phyloP scores from a whole-genome alignment of 2,888 invertebrate genomes.

The Epirrhoe alternata region DNA sequence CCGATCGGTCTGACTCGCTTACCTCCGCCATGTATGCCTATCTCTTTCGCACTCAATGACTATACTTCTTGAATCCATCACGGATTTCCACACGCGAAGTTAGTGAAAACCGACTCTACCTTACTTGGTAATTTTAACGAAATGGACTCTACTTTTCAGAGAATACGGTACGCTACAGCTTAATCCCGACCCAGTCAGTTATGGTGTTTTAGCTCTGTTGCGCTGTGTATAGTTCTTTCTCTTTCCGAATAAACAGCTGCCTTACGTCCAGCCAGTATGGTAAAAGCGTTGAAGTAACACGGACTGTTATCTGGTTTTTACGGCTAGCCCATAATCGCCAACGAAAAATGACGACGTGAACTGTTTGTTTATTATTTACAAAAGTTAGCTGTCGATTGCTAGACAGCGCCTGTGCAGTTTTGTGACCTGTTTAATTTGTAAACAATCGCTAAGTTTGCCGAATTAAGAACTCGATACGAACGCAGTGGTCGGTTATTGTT shows the following conservation, averaged over 20 bases:
- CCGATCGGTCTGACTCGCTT: slow-evolving; percentile 67
- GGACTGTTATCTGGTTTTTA: slow-evolving; percentile 64
- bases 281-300: slow-evolving; percentile 68
- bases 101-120: slow-evolving; percentile 80
- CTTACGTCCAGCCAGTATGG: slow-evolving; percentile 78
- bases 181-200: slow-evolving; percentile 46
- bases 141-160: slow-evolving; percentile 57
- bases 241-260: slow-evolving; percentile 77
- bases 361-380: slow-evolving; percentile 50
- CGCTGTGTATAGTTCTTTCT: slow-evolving; percentile 78
- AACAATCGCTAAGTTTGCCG: slow-evolving; percentile 44
- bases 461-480: slow-evolving; percentile 49
- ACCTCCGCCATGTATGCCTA: slow-evolving; percentile 54
- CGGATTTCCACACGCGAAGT: slow-evolving; percentile 76
- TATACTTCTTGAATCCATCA: slow-evolving; percentile 65
- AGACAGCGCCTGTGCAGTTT: slow-evolving; percentile 17
- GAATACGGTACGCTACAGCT: slow-evolving; percentile 53
- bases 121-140: slow-evolving; percentile 51
- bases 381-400: slow-evolving; percentile 46
- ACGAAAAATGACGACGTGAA: slow-evolving; percentile 66
- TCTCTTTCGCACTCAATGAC: slow-evolving; percentile 76
- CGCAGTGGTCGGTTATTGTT: slow-evolving; percentile 66
- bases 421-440: slow-evolving; percentile 43
- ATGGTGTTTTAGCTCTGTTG: slow-evolving; percentile 55
- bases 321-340: slow-evolving; percentile 57